These are phyloP conservation scores for Megaceryle alcyon DNA, from an alignment of 2,797 vertebrate genomes.

Conservation along the genomic window DNA sequence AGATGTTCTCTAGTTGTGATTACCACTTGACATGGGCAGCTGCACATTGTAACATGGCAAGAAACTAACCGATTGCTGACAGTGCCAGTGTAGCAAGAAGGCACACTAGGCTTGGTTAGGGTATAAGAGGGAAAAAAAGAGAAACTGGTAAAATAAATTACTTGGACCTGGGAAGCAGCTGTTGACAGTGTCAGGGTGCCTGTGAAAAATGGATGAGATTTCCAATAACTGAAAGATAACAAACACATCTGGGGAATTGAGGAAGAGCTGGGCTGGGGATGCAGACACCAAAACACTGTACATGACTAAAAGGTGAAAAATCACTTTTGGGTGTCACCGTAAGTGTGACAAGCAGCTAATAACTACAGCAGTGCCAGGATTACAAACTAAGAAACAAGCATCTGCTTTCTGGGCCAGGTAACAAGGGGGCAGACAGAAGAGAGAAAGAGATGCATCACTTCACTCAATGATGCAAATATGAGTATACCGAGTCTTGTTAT, in stretches of 20 bases:
- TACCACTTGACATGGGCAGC: not conserved
- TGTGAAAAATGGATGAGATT: not conserved
- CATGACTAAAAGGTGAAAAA: not conserved
- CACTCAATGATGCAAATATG: not conserved
- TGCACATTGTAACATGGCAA: not conserved
- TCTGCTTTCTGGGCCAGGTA: not conserved
- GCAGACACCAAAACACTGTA: not conserved
- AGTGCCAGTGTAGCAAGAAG: not conserved
- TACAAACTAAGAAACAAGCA: not conserved
- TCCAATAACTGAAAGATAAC: not conserved
- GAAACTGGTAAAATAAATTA: not conserved
- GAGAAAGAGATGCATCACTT: not conserved
- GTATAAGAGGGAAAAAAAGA: accelerated
- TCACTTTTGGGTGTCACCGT: not conserved
- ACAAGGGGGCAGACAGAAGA: not conserved
- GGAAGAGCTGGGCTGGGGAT: not conserved
- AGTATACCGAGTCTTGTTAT: not conserved
- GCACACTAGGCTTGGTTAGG: not conserved
- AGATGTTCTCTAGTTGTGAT: not conserved
- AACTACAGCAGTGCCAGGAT: not conserved
- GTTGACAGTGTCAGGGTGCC: not conserved
- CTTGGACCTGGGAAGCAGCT: not conserved
- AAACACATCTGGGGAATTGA: not conserved
- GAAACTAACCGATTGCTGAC: not conserved
- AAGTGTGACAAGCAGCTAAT: not conserved